These are phyloP conservation scores for Philereme vetulata DNA, from an alignment of 2,888 invertebrate genomes.

Conservation along the genomic window DNA sequence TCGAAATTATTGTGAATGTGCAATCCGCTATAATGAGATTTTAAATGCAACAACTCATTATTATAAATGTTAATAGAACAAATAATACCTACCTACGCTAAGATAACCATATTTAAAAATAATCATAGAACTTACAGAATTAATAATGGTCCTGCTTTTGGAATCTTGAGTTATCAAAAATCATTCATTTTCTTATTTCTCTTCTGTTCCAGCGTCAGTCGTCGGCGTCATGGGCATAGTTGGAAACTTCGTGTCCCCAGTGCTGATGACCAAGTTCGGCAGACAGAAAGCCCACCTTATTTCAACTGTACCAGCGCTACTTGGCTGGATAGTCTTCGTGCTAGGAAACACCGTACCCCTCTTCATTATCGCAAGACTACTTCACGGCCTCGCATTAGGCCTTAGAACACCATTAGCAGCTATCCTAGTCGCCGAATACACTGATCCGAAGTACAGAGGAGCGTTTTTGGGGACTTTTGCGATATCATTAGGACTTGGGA, in stretches of 20 bases:
- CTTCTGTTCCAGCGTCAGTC: constrained; percentile 67
- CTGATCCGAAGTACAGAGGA: constrained; percentile 85
- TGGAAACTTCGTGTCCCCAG: constrained; percentile 75
- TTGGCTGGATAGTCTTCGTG: constrained; percentile 76
- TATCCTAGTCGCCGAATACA: constrained; percentile 84
- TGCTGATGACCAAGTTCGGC: constrained; percentile 84
- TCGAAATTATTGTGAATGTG: constrained; percentile 5
- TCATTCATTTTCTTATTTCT: not conserved
- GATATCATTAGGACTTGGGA: constrained; percentile 85
- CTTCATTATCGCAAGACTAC: constrained; percentile 69
- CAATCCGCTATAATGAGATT: constrained; percentile 5
- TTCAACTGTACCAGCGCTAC: constrained; percentile 73
- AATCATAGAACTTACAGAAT: no score
- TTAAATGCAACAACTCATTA: constrained; percentile 6
- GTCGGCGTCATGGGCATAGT: constrained; percentile 78
- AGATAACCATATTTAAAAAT: no score
- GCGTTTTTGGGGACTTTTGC: constrained; percentile 85
- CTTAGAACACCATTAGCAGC: constrained; percentile 80
- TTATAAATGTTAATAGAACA: not conserved
- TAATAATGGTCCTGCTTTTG: no score
- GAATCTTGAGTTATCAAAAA: not conserved
- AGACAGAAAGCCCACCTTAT: constrained; percentile 83
- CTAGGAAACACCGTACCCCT: constrained; percentile 69
- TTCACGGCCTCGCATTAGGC: constrained; percentile 81
- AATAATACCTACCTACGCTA: not conserved